phyloP scores from a whole-genome alignment of 2,888 invertebrate species.

The Pristionchus fissidentatus region DNA sequence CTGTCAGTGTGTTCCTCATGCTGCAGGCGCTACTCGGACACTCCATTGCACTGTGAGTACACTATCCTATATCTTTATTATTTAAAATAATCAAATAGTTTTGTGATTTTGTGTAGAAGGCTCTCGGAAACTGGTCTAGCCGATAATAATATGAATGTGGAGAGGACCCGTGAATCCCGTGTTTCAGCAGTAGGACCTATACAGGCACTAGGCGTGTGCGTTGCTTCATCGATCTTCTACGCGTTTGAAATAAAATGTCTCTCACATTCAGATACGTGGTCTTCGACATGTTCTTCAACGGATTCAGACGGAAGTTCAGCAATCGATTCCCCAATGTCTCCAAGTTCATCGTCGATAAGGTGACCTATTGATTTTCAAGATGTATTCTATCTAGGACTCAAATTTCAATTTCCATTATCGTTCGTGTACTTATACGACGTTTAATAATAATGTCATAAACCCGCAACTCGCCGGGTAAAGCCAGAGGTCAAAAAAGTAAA shows the following conservation, averaged over 20 bases:
- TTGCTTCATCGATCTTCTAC: no score
- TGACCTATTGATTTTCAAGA: slow-evolving; percentile 14
- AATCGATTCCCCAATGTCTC: slow-evolving; percentile 70
- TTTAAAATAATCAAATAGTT: no score
- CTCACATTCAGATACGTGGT: slow-evolving; percentile 68
- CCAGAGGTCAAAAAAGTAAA: no score
- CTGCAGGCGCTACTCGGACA: slow-evolving; percentile 74
- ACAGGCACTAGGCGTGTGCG: no score
- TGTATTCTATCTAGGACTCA: neutral
- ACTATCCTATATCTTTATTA: slow-evolving; percentile 18
- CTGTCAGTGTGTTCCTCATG: slow-evolving; percentile 73
- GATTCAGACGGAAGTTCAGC: slow-evolving; percentile 73
- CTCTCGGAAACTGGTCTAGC: no score
- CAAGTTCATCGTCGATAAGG: slow-evolving; percentile 64
- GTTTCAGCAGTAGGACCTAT: no score
- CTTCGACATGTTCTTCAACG: slow-evolving; percentile 75
- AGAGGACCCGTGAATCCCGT: no score
- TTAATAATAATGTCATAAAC: no score
- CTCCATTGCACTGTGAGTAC: slow-evolving; percentile 72
- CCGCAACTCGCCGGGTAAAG: no score
- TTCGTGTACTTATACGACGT: neutral
- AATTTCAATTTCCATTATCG: neutral
- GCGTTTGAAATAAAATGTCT: no score
- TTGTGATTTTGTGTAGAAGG: no score
- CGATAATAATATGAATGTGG: no score